Base-by-base conservation (phyloP, 2,888 invertebrate species). In the Antheraea assamensis region DNA sequence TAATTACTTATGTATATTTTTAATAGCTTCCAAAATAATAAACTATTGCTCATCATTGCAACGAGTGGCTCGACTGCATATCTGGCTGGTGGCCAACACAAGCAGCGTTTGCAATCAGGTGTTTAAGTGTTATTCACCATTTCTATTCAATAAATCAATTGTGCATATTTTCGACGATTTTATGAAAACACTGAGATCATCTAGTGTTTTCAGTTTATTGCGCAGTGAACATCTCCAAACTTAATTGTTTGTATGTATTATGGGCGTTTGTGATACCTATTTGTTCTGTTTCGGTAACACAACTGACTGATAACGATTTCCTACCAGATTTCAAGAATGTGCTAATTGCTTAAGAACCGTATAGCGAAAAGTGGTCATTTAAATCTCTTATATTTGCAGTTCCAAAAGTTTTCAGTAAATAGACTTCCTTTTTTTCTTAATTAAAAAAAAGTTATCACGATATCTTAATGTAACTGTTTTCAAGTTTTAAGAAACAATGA, bases 111-210 rank as follows among this genome's bases (percentile, higher is more conserved):
- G 77, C 76, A 74, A 83, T 85, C 84, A 85, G 85, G 85, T 85
- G 85, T 85, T 81, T 81, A 83, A 82, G 81, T 81, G 82, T 76
- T 83, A 81, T 80, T 78, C 80, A 81, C 82, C 79, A 84, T 86
- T 84, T 82, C 68, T 58, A 68, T 58, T 27, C 31, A 27, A 71
- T 71, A 71, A 66, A 74, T 71, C 64, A 55, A 74, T 71, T 31
- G 55, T 73, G 70, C 52, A 71, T 61, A 27, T 31, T 35, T 71
- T 58, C 55, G 58, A 30, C 17, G 52, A 24, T 24, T 49, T 71
- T 71, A 55, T 52, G 70, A 61, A 35, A 68, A 35, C 35, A 70
- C 35, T 61, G 42, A 70, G 70, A 73, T 70, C 35, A 68, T 68
- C 4, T 35, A n/a, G 35, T 35, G 68, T 68, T 68, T 68, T 68